phyloP scores from a whole-genome alignment of 2,113 vertebrate genomes.

The Nettapus auritus region DNA sequence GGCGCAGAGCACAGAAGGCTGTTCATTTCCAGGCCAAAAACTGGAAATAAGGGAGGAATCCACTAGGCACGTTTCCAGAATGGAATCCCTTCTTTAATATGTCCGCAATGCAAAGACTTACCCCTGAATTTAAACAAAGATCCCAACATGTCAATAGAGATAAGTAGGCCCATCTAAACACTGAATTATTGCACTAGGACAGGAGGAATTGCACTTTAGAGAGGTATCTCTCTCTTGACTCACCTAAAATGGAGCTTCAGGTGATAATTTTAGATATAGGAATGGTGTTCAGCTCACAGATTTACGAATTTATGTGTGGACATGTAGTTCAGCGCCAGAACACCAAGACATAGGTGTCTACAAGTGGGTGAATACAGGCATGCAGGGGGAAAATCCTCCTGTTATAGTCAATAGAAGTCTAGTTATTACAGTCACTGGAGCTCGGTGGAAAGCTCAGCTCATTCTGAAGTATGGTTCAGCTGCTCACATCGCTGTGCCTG shows the following conservation, averaged over 20 bases:
- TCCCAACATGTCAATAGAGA: neutral
- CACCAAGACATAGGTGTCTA: neutral
- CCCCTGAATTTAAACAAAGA: neutral
- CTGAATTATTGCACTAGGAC: neutral
- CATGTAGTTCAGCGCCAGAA: neutral
- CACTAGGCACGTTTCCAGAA: neutral
- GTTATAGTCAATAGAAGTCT: neutral
- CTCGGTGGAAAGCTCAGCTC: neutral
- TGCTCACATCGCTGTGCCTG: no score
- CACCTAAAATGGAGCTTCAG: neutral
- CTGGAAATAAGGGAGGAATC: neutral
- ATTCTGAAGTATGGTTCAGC: neutral
- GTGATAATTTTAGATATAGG: neutral
- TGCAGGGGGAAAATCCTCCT: neutral
- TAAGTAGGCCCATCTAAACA: neutral
- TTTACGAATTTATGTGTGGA: neutral
- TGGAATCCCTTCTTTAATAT: neutral
- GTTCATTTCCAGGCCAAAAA: neutral
- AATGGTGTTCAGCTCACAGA: neutral
- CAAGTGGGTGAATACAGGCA: neutral
- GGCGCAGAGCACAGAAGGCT: neutral
- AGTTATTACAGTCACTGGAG: neutral
- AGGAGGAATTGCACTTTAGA: neutral
- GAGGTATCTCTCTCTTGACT: neutral
- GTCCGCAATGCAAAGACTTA: fast-evolving